Evolutionary conservation across 2,888 invertebrate genomes (phyloP).

Genomic region (Pediacus dermestoides): DNA sequence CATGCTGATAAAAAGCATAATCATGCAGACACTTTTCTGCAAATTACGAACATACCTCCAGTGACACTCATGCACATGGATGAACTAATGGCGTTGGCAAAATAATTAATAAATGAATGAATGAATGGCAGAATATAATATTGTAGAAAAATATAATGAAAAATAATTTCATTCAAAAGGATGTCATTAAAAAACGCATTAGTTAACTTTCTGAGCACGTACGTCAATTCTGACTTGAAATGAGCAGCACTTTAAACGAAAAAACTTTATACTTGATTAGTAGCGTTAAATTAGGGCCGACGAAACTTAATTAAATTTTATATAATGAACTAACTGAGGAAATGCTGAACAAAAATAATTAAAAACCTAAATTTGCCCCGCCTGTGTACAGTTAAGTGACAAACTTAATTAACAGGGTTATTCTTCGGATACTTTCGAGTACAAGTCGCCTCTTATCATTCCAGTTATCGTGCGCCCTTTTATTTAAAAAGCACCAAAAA

Average conservation of each 20-base stretch:
- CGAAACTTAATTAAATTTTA: slow-evolving; percentile 54
- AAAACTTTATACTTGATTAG: slow-evolving; percentile 54
- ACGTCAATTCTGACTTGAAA: slow-evolving; percentile 48
- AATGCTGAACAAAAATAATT: slow-evolving; percentile 54
- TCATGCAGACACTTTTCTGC: too few species aligned
- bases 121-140: slow-evolving; percentile 12
- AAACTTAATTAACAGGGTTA: slow-evolving; percentile 53
- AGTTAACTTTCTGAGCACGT: slow-evolving; percentile 48
- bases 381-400: slow-evolving; percentile 50
- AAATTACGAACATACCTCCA: too few species aligned
- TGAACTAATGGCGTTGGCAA: too few species aligned
- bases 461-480: slow-evolving; percentile 43
- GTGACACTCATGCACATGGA: too few species aligned
- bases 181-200: slow-evolving; percentile 46
- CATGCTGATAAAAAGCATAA: too few species aligned
- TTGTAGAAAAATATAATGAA: slow-evolving; percentile 18
- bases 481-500: too few species aligned
- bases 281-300: slow-evolving; percentile 53
- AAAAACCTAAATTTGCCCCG: slow-evolving; percentile 52
- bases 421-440: slow-evolving; percentile 46
- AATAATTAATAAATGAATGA: not conserved
- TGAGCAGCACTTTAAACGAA: slow-evolving; percentile 46
- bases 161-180: slow-evolving; percentile 22
- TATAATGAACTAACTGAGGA: slow-evolving; percentile 54
- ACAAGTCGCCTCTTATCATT: slow-evolving; percentile 43